These are phyloP conservation scores for Pelmatolapia mariae DNA, from an alignment of 2,113 vertebrate genomes.

Conservation along the genomic window DNA sequence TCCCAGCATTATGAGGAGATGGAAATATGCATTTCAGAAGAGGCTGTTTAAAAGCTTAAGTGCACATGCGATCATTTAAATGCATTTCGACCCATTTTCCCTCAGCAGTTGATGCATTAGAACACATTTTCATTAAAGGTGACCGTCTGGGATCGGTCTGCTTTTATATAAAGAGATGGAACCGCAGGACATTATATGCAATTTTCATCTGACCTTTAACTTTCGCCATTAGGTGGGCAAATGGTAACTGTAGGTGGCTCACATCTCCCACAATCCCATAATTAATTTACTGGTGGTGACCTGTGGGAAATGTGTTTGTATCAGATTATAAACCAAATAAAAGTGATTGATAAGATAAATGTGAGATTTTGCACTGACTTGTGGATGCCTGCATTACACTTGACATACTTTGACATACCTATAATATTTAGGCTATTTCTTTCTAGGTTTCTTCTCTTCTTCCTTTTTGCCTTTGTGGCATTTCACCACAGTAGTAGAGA, in stretches of 20 bases:
- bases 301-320: not conserved
- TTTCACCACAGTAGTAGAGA: not conserved
- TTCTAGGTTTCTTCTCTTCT: not conserved
- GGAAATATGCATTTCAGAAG: not conserved
- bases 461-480: not conserved
- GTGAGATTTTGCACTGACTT: not conserved
- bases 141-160: not conserved
- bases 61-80: not conserved
- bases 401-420: not conserved
- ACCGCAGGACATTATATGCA: not conserved
- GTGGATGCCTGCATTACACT: not conserved
- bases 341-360: not conserved
- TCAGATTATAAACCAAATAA: not conserved
- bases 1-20: not conserved
- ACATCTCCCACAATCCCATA: not conserved
- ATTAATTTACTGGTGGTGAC: not conserved
- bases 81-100: not conserved
- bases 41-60: not conserved
- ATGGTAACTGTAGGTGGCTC: not conserved
- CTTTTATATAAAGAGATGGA: not conserved
- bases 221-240: not conserved
- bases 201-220: not conserved
- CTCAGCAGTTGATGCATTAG: not conserved
- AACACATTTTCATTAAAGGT: slow-evolving; percentile 28
- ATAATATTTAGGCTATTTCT: not conserved